Base-by-base conservation (phyloP, 2,113 vertebrate genomes). In the Ardeotis arabs region DNA sequence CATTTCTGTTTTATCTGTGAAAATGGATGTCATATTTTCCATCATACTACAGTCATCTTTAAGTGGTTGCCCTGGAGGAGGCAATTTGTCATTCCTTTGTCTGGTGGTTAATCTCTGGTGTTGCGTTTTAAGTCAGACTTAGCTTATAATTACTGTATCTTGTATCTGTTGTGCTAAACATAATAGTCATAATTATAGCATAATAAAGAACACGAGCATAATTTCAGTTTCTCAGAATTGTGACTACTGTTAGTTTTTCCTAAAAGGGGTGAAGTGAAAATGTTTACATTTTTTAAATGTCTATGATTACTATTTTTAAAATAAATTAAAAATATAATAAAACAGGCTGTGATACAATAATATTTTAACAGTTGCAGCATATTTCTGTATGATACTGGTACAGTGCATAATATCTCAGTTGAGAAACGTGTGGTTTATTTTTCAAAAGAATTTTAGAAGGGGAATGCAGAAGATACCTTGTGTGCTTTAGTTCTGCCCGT, bases 91-190 rank as follows among this genome's bases (percentile, higher is more conserved):
- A 37, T 72, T 93, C 33, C 29, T 83, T 78, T 58, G 31, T 84
- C 45, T 35, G 23, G 55, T 70, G 14, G 22, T 83, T 29, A 85
- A 62, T 89, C 25, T 80, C 69, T 49, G 12, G 27, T 90, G 56
- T 63, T 95, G 49, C 63, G n/a, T 69, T 94, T 85, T 70, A 74
- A 79, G 49, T 91, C 50, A 83, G 50, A 37, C 28, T 67, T 81
- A 58, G 8, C 44, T 85, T 58, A 29, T 85, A 28, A 50, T 87
- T 56, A 22, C 15, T 58, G 9, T 75, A 22, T 77, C 49, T 78
- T 75, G 9, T 83, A 52, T 90, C 23, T 82, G 22, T 85, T 90
- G 23, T 83, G 41, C 45, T 91, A 59, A 89, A 56, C 6, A 9
- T 37, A 67, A 45, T 52, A 86, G 22, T 93, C 21, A 35, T 70